Evolutionary conservation across 2,888 invertebrate genomes (phyloP).

Genomic region (Caenorhabditis auriculariae): DNA sequence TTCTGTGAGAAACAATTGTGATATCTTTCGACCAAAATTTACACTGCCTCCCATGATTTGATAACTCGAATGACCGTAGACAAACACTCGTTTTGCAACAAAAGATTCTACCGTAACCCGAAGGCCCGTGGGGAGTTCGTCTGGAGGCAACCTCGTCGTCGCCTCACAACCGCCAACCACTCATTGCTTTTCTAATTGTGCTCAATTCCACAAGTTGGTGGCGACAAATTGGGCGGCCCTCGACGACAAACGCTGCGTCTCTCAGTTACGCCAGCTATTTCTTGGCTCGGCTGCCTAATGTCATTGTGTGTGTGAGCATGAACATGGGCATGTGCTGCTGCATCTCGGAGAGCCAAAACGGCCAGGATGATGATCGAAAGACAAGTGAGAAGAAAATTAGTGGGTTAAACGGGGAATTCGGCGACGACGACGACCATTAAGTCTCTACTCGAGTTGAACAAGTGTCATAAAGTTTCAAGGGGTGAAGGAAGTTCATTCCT

Average conservation of each 20-base stretch:
- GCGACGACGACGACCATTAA: background rate
- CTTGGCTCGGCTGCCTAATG: constrained; percentile 2
- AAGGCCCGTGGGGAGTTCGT: too few species aligned
- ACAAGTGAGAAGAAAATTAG: constrained; percentile 30
- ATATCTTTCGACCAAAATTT: too few species aligned
- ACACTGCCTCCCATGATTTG: too few species aligned
- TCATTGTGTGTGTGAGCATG: constrained; percentile 4
- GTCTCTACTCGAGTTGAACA: too few species aligned
- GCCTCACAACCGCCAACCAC: background rate
- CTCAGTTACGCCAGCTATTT: constrained; percentile 2
- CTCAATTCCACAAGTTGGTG: constrained; percentile 23
- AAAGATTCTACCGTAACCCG: too few species aligned
- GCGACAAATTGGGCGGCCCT: constrained; percentile 12
- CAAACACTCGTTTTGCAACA: too few species aligned
- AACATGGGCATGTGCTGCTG: background rate
- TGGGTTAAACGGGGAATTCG: constrained; percentile 7
- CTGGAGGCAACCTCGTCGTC: too few species aligned
- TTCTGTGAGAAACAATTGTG: too few species aligned
- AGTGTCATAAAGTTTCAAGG: too few species aligned
- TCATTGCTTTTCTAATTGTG: constrained; percentile 13
- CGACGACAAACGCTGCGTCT: constrained; percentile 3
- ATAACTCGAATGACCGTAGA: too few species aligned
- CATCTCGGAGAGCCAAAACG: constrained; percentile 1
- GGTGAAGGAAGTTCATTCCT: too few species aligned
- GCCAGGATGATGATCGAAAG: too few species aligned